These are phyloP conservation scores for Drosophila aldrichi DNA, from an alignment of 2,888 invertebrate species.

Conservation along the genomic window DNA sequence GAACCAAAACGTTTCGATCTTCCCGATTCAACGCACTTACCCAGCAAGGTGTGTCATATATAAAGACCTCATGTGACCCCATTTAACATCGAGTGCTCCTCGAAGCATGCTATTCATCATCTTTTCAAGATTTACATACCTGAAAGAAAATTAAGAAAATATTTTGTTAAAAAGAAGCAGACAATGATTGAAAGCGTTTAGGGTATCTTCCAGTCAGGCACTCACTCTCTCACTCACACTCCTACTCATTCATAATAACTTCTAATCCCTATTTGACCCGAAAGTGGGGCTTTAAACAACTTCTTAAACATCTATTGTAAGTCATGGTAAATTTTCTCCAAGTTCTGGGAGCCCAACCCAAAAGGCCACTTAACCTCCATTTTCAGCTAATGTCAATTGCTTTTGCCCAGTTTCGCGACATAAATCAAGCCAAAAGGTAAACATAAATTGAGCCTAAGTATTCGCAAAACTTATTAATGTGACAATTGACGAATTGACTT, in stretches of 20 bases:
- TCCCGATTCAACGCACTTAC: slow-evolving; percentile 11
- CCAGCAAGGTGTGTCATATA: slow-evolving; percentile 40
- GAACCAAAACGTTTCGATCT: slow-evolving; percentile 23
- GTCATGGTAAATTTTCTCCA: not conserved
- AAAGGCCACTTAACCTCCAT: slow-evolving; percentile 56
- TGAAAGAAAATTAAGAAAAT: slow-evolving; percentile 37
- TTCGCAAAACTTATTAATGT: slow-evolving; percentile 74
- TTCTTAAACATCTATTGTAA: not conserved
- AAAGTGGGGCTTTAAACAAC: not conserved
- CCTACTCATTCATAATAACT: not conserved
- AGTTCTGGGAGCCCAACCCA: slow-evolving; percentile 20
- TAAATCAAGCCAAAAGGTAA: slow-evolving; percentile 51
- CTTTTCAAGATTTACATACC: slow-evolving; percentile 41
- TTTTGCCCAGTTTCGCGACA: slow-evolving; percentile 20
- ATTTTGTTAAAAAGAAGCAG: not conserved
- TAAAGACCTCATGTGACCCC: slow-evolving; percentile 16
- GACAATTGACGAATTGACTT: slow-evolving; percentile 73
- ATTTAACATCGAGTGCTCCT: slow-evolving; percentile 7
- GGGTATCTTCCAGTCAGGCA: not conserved
- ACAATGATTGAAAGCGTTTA: not conserved
- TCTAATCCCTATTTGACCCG: not conserved
- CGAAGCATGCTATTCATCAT: slow-evolving; percentile 8
- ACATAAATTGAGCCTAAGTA: slow-evolving; percentile 70
- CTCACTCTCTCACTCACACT: too few species aligned
- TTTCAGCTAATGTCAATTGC: slow-evolving; percentile 33